These are phyloP conservation scores for Seladonia tumulorum DNA, from an alignment of 2,888 invertebrate species.

Conservation along the genomic window DNA sequence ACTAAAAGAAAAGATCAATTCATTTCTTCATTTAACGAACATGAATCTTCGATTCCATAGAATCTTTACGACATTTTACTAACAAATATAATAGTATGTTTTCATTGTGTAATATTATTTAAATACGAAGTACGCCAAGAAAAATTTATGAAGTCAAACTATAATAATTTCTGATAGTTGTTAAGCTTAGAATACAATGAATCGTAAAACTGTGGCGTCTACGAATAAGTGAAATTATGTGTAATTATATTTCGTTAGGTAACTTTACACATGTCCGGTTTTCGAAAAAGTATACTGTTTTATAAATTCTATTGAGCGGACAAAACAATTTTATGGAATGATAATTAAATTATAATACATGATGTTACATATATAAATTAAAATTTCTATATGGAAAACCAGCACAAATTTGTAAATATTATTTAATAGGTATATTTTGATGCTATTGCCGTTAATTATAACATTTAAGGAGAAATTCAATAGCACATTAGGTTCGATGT, in stretches of 20 bases:
- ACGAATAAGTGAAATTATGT: conserved; percentile 33
- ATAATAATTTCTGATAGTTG: conserved; percentile 21
- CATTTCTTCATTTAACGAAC: conserved; percentile 6
- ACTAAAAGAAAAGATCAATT: conserved; percentile 10
- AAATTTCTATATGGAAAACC: conserved; percentile 49
- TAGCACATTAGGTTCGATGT: conserved; percentile 41
- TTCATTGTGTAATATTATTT: conserved; percentile 17
- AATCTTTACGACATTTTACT: conserved; percentile 22
- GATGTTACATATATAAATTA: conserved; percentile 53
- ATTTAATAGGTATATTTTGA: conserved; percentile 60
- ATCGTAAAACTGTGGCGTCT: conserved; percentile 26
- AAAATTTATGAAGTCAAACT: conserved; percentile 27
- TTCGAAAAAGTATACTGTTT: conserved; percentile 54
- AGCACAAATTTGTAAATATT: conserved; percentile 67
- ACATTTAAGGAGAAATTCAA: conserved; percentile 39
- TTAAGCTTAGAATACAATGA: conserved; percentile 29
- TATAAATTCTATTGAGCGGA: conserved; percentile 42
- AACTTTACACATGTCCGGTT: conserved; percentile 46
- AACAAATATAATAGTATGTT: conserved; percentile 21
- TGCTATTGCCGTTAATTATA: conserved; percentile 46
- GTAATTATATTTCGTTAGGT: conserved; percentile 39
- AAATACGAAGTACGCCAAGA: conserved; percentile 8
- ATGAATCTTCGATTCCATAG: conserved; percentile 18
- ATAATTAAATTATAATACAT: conserved; percentile 52
- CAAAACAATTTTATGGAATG: conserved; percentile 49